Evolutionary conservation across 2,113 vertebrate genomes (phyloP).

Genomic region (Himantopus leucocephalus): DNA sequence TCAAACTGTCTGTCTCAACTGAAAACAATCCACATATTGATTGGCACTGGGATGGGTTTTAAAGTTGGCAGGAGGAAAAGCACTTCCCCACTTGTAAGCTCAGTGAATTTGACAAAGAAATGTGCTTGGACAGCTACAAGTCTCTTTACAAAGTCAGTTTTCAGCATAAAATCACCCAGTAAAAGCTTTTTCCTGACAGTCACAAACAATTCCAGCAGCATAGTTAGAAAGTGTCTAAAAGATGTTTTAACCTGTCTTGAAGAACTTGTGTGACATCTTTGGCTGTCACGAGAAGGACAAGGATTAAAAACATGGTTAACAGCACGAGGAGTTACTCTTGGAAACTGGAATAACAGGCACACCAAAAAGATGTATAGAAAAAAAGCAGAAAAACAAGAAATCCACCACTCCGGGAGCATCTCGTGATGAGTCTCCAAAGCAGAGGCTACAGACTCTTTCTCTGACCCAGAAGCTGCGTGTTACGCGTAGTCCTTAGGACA

Average conservation of each 20-base stretch:
- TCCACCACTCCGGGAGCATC: not conserved
- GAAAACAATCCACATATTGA: not conserved
- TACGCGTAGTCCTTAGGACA: fast-evolving
- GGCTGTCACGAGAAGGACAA: not conserved
- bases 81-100: not conserved
- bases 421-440: fast-evolving
- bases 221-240: conserved; percentile 2
- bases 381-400: not conserved
- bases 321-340: not conserved
- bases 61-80: conserved; percentile 18
- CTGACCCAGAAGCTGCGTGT: not conserved
- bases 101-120: conserved; percentile 21
- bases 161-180: conserved; percentile 36
- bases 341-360: not conserved
- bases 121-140: conserved; percentile 42
- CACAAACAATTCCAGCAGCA: conserved; percentile 25
- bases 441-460: not conserved
- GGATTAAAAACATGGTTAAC: not conserved
- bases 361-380: not conserved
- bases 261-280: not conserved
- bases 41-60: not conserved
- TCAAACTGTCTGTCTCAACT: not conserved
- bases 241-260: conserved; percentile 29
- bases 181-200: conserved; percentile 37
- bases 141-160: conserved; percentile 12